Percentiles rank a stretch among this genome's conserved stretches.
Evolutionary conservation across 1,140 invertebrate genomes (phyloP).

Genomic region (Orchestia grillus): DNA sequence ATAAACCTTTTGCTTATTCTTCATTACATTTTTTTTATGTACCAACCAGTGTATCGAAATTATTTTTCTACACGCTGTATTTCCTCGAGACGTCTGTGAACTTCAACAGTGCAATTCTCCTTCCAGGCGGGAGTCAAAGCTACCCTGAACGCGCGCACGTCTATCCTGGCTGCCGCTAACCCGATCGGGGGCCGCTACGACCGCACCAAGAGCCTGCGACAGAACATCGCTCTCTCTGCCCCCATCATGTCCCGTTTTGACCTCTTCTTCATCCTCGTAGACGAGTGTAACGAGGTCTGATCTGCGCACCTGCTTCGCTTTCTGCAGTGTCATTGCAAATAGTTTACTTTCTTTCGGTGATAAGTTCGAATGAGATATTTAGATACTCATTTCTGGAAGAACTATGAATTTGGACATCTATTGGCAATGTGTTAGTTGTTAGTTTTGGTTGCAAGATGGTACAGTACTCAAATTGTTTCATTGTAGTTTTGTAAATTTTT

Average conservation of each 20-base stretch:
- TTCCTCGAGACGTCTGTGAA: not conserved
- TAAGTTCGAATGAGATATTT: not conserved
- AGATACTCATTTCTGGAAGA: no score
- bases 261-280: slow-evolving; percentile 97
- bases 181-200: slow-evolving; percentile 97
- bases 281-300: slow-evolving; percentile 91
- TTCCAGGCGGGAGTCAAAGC: slow-evolving; percentile 92
- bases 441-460: no score
- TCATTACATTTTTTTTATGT: no score
- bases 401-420: no score
- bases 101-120: not conserved
- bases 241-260: slow-evolving; percentile 99
- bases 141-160: slow-evolving; percentile 96
- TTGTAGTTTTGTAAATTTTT: no score
- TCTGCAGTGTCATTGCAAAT: not conserved
- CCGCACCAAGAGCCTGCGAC: slow-evolving; percentile 91
- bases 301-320: not conserved
- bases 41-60: no score
- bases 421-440: no score
- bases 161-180: slow-evolving; percentile 98
- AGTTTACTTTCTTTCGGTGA: not conserved
- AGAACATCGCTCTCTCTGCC: slow-evolving; percentile 93
- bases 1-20: no score
- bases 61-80: no score
- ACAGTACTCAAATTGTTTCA: no score